Evolutionary conservation across 2,888 invertebrate genomes (phyloP), one percentile per base, ranked within the genome.

Genomic region (Torymus aiolomorphi): DNA sequence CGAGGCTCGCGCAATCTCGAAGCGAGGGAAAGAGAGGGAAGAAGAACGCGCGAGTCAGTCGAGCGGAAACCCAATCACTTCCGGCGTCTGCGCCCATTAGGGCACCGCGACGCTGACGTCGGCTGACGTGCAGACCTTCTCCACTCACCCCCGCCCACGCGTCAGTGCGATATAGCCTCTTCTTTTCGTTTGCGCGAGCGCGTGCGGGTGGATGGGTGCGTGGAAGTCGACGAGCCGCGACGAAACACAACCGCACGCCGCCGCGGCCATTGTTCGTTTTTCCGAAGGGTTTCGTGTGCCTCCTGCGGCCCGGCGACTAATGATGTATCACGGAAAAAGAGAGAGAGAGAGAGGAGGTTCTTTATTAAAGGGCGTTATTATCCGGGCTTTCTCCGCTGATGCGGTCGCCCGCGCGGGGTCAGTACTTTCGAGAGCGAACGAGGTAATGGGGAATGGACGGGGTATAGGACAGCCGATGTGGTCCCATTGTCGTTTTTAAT

Each of bases 41-140:
- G 82, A 79, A 66, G 82, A 82, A 81, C 85, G 87, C 88, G 86
- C 87, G 89, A 90, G 88, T 90, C 91, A 91, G 90, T 90, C 90
- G 90, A 90, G 91, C 90, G 89, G 91, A 92, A 92, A 92, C 91
- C 92, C 92, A 92, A 92, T 92, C 92, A 91, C 92, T 92, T 92
- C 92, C 92, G 91, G 91, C 92, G 92, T 92, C 92, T 90, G 90
- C 89, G 89, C 91, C 91, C 91, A 92, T 92, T 92, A 92, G 90
- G 89, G 90, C 89, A 90, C 89, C 90, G 91, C 90, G 90, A 91
- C 89, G 90, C 90, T 90, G 90, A 90, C 90, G 90, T 89, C 86
- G 89, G 88, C 89, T 90, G 90, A 90, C 90, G 88, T 89, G 88
- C 88, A 87, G 77, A 85, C 84, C 86, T 82, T 84, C 83, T 74